phyloP scores from a whole-genome alignment of 2,888 invertebrate species.

The Busseola fusca region DNA sequence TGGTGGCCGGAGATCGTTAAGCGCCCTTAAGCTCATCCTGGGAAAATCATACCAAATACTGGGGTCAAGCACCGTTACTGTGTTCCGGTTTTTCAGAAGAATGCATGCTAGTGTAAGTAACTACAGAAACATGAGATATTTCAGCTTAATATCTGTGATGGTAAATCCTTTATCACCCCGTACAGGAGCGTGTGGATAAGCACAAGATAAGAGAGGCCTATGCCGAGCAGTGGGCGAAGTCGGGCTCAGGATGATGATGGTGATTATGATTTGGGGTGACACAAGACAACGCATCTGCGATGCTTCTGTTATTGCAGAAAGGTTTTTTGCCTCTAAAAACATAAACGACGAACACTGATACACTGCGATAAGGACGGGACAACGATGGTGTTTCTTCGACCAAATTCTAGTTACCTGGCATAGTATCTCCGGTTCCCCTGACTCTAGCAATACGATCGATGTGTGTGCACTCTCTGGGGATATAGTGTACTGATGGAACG shows the following conservation, averaged over 20 bases:
- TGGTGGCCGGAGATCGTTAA: too few relatives aligned
- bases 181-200: too few relatives aligned
- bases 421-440: constrained; percentile 81
- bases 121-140: background rate
- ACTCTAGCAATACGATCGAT: constrained; percentile 81
- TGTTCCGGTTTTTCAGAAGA: background rate
- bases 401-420: constrained; percentile 76
- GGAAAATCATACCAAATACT: background rate
- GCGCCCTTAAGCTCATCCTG: background rate
- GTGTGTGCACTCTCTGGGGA: constrained; percentile 85
- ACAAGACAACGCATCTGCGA: background rate
- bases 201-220: too few relatives aligned
- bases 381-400: background rate
- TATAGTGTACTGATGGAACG: constrained; percentile 80
- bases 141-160: too few relatives aligned
- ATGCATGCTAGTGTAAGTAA: background rate
- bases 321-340: too few relatives aligned
- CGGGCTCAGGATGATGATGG: too few relatives aligned
- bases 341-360: too few relatives aligned
- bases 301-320: background rate
- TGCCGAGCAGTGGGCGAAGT: too few relatives aligned
- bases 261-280: background rate
- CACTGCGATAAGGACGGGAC: rapidly evolving
- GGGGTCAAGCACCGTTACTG: background rate
- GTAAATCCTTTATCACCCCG: too few relatives aligned